Percentiles rank a stretch among this genome's conserved stretches.
These are phyloP conservation scores for Piprites chloris DNA, from an alignment of 2,113 vertebrate species.

Conservation along the genomic window DNA sequence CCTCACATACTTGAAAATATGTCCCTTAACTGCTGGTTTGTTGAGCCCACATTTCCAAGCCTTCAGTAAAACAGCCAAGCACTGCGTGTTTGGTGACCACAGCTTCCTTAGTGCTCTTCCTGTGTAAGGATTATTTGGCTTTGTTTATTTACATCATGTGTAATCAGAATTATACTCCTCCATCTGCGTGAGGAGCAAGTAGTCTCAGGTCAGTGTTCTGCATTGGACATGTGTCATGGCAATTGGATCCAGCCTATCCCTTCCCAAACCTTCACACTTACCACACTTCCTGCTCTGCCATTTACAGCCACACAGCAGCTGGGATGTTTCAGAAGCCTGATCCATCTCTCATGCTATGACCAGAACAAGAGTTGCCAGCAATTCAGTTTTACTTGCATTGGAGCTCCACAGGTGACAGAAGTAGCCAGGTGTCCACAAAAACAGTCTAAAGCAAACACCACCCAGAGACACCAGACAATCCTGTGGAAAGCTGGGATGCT, in stretches of 20 bases:
- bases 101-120: not conserved
- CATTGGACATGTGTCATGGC: accelerated
- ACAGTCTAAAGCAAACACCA: not conserved
- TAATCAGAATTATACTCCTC: not conserved
- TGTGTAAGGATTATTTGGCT: not conserved
- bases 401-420: not conserved
- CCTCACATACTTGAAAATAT: not conserved
- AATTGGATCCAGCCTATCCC: not conserved
- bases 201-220: not conserved
- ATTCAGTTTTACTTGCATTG: not conserved
- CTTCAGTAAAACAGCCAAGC: not conserved
- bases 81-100: not conserved
- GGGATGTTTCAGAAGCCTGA: not conserved
- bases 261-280: not conserved
- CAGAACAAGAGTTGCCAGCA: not conserved
- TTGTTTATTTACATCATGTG: not conserved
- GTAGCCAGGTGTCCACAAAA: not conserved
- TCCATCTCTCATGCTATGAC: not conserved
- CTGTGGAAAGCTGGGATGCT: not conserved
- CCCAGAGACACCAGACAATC: not conserved
- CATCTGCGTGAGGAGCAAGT: not conserved
- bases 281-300: not conserved
- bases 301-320: accelerated
- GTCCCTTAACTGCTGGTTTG: conserved; percentile 12
- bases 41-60: not conserved